Base-by-base conservation (phyloP, 2,797 vertebrate genomes). In the Limnodromus scolopaceus region DNA sequence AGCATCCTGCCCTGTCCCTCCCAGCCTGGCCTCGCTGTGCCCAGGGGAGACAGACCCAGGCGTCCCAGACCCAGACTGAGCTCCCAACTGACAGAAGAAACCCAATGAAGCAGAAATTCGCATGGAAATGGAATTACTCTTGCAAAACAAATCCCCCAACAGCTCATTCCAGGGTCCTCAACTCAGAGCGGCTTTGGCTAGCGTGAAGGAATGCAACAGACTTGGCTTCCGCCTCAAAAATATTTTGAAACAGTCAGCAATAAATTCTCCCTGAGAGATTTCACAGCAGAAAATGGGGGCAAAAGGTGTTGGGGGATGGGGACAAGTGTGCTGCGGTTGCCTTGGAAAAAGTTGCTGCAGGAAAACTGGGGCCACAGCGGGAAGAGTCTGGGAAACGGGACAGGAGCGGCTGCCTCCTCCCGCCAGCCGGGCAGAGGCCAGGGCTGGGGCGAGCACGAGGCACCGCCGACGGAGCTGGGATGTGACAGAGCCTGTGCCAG, bases 221-320 rank as follows among this genome's bases (percentile, higher is more conserved):
- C 36, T 93, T 95, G 95, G 95, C 93, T 91, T 84, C 89, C 0
- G 2, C 16, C 9, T 36, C 60, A 63, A 49, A 84, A 63, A 22
- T 63, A 6, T 79, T 95, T 94, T 91, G 91, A 89, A 91, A 78
- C n/a, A 28, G 11, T 84, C 83, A 92, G 94, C 71, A 87, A 46
- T 70, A 89, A 92, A 84, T 87, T 60, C 41, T 65, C 70, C 96
- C 55, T 7, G 6, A 82, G 79, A 91, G 81, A 72, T 66, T 92
- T 89, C 55, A 63, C 45, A 84, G 84, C 27, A 20, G 93, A 85
- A 94, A 96, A 91, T 0, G 5, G 51, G 87, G 84, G 77, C 88
- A 96, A 93, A 92, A 92, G 51, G 46, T 74, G 34, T 1, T 83
- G 91, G 91, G 84, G 89, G 92, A 63, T 85, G 89, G 78, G 51